Percentiles rank a stretch among this genome's conserved stretches.
These are phyloP conservation scores for Drosophila equinoxialis DNA, from an alignment of 1,140 invertebrate genomes.

Conservation along the genomic window DNA sequence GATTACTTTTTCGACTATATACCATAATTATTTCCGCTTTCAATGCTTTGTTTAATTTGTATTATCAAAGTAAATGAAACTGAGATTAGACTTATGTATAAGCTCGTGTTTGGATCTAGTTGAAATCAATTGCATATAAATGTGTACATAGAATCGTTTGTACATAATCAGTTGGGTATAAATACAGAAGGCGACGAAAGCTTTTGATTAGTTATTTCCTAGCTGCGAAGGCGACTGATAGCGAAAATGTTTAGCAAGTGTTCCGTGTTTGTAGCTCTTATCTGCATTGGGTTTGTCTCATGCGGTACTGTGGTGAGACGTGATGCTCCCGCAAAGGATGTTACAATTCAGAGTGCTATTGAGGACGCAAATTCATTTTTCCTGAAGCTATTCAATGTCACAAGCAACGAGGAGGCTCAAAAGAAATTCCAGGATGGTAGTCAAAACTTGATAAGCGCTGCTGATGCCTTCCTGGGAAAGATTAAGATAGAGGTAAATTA, in stretches of 20 bases:
- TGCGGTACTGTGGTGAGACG: neutral
- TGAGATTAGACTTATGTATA: neutral
- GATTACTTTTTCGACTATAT: neutral
- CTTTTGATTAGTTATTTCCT: slow-evolving; percentile 15
- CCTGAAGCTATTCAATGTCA: neutral
- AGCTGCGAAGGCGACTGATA: neutral
- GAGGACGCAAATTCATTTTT: neutral
- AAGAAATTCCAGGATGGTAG: neutral
- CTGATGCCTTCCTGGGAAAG: neutral
- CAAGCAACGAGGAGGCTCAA: slow-evolving; percentile 3
- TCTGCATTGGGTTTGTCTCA: slow-evolving; percentile 9
- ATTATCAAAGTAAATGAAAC: neutral
- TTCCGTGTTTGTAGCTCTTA: slow-evolving; percentile 11
- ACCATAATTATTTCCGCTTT: neutral
- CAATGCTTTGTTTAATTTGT: neutral
- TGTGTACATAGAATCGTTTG: slow-evolving; percentile 1
- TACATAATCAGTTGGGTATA: slow-evolving; percentile 15
- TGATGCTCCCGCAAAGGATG: slow-evolving; percentile 2
- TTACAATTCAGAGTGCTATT: neutral
- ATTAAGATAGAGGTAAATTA: neutral
- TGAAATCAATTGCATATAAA: neutral
- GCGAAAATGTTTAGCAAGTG: neutral
- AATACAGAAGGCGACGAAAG: slow-evolving; percentile 13
- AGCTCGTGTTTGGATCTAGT: neutral
- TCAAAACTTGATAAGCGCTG: neutral